Base-by-base conservation (phyloP, 2,888 invertebrate genomes). In the Tubiluchus corallicola region DNA sequence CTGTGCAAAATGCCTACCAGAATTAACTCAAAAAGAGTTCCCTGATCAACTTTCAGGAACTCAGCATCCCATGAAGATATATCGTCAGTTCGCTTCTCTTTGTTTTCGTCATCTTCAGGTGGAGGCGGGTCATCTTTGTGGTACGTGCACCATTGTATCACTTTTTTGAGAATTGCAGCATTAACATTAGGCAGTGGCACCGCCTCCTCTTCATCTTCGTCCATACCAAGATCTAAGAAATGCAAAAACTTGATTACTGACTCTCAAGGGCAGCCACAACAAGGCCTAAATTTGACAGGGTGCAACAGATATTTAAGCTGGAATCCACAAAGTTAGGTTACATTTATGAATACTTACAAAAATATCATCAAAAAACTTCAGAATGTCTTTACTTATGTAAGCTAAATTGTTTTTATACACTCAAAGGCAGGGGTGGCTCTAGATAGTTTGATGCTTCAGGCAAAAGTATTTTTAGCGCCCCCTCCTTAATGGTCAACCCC, bases 51-150 rank as follows among this genome's bases (percentile, higher is more conserved):
- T 72, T 98, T 98, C 4, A 99, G 69, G 60, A 98, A 98, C 64
- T 98, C 96, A 0, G 90, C 87, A 70, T 98, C 98, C 98, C 98
- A 98, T 0, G 88, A 87, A 18, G 85, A 85, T 53, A 98, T 98
- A 60, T 98, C 96, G 62, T 98, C 96, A 1, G 96, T 96, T n/a
- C 96, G 72, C 59, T 94, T 96, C 60, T 92, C 90, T 63, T 87
- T 87, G 64, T 85, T 88, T 62, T 96, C 94, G 59, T 94, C 92
- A 57, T 98, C 94, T 65, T 92, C 92, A 4, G 88, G 82, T 56
- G 85, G 79, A 45, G 88, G 84, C 18, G 90, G 87, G 63, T 98
- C 96, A 58, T 98, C 68, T 82, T 67, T 65, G 60, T 71, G 70
- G 54, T 68, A 64, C 15, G 61, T 60, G 53, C 68, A 68, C 66